Evolutionary conservation across 2,888 invertebrate species (phyloP).

Genomic region (Rhopalosiphum nymphaeae): DNA sequence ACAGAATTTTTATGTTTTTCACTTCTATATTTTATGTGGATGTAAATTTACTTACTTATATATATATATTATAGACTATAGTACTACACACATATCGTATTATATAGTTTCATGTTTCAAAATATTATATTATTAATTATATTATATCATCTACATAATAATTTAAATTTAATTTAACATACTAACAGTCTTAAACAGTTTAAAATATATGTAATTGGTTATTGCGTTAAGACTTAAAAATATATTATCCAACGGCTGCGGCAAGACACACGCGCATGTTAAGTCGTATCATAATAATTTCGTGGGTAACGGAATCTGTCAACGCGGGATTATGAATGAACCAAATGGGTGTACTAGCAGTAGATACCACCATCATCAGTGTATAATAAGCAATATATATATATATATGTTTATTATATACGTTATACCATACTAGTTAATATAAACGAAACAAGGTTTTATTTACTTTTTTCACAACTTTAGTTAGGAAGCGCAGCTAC

Average conservation of each 20-base stretch:
- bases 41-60: not conserved
- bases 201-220: not conserved
- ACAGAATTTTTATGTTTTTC: not conserved
- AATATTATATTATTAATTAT: not conserved
- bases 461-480: slow-evolving; percentile 15
- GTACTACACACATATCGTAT: not conserved
- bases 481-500: not conserved
- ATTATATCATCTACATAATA: not conserved
- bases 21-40: not conserved
- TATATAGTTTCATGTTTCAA: not conserved
- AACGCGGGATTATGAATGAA: slow-evolving; percentile 48
- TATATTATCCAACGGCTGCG: not conserved
- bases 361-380: not conserved
- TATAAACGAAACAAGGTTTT: slow-evolving; percentile 22
- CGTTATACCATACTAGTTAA: not conserved
- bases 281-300: slow-evolving; percentile 44
- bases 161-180: not conserved
- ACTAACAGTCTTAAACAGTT: not conserved
- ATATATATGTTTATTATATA: not conserved
- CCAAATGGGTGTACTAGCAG: not conserved
- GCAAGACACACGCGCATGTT: not conserved
- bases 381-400: not conserved
- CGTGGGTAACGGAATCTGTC: slow-evolving; percentile 32
- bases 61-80: not conserved
- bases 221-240: not conserved